These are phyloP conservation scores for Tapera naevia DNA, from an alignment of 2,797 vertebrate species.

Conservation along the genomic window DNA sequence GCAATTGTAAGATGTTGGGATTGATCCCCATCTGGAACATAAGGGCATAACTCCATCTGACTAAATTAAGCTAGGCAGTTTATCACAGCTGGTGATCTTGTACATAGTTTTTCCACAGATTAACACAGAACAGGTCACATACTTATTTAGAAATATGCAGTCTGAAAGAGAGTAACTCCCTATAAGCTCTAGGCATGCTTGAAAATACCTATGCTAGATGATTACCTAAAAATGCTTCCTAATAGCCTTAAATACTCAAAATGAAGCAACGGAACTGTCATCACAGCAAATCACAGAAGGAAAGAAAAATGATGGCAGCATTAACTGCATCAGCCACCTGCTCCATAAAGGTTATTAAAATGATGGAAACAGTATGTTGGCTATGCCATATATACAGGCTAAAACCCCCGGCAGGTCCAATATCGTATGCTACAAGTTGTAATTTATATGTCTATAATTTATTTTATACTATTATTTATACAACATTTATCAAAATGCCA, in stretches of 20 bases:
- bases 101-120: not conserved
- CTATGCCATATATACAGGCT: not conserved
- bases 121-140: not conserved
- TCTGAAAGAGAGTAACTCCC: not conserved
- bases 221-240: constrained; percentile 33
- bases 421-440: not conserved
- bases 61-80: constrained; percentile 6
- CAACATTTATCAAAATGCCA: not conserved
- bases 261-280: constrained; percentile 28
- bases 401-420: not conserved
- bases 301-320: constrained; percentile 39
- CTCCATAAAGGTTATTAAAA: constrained; percentile 33
- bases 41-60: not conserved
- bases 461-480: not conserved
- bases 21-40: constrained; percentile 11
- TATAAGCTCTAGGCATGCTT: not conserved
- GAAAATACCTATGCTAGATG: constrained; percentile 3
- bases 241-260: constrained; percentile 43
- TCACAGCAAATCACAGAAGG: constrained; percentile 13
- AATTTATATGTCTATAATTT: constrained; percentile 41
- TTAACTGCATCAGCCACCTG: constrained; percentile 48
- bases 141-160: not conserved
- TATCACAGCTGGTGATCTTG: constrained; percentile 38
- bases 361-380: constrained; percentile 49
- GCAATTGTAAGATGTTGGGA: not conserved